Base-by-base conservation (phyloP, 2,888 invertebrate species). In the Dichetophora obliterata region DNA sequence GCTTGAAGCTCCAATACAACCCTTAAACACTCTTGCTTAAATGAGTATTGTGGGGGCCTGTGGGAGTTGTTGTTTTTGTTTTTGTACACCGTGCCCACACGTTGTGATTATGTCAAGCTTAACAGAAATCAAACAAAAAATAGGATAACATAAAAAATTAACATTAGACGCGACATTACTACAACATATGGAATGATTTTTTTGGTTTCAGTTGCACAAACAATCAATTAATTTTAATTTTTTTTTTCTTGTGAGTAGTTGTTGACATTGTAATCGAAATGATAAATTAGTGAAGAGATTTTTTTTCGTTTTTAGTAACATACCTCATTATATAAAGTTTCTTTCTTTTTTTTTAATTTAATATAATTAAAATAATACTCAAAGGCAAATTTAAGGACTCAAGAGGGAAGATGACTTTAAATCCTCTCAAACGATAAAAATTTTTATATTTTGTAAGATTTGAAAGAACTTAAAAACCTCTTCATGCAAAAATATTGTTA, bases 51-150 rank as follows among this genome's bases (percentile, higher is more conserved):
- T 24, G 63, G 27, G 1, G 31, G 5, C 63, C 16, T n/a, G 16
- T 34, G 63, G 31, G 16, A 63, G 31, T 5, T 52, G 52, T 52
- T 19, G 52, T n/a, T 63, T 3, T 31, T n/a, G n/a, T 22, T 54
- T 2, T 22, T 19, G 52, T 19, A 19, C 1, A 0, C 54, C 9
- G 4, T 52, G 5, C 54, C 22, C 54, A 54, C 54, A 19, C 19
- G 9, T 19, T 54, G 54, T 54, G 54, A 59, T 79, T 43, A 75
- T 54, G 48, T 70, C 52, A 71, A 54, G 74, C 65, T 37, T 79
- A 66, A 75, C 57, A 59, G 19, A 22, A 8, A 22, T 1, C 3
- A 59, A 24, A 24, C 24, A 59, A 59, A 19, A 27, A 59, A 14
- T 0, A n/a, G 16, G 16, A 68, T 19, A 24, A 16, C n/a, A 22